A percentile compares a stretch with the other conserved stretches of the same genome.
Conservation (phyloP, 2,888 invertebrate species). For the Saturnia pavonia region DNA sequence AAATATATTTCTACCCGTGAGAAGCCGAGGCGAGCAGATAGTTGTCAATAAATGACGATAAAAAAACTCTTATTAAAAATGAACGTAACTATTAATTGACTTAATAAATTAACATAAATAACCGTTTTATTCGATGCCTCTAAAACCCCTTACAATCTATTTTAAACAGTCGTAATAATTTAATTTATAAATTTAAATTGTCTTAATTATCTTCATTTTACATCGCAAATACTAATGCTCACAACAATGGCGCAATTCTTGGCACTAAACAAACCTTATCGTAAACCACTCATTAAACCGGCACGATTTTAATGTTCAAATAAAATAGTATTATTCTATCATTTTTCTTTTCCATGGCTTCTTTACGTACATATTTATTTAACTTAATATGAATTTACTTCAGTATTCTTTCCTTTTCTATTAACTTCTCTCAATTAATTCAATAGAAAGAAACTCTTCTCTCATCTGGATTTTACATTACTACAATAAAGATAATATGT, state of each 20-base stretch:
- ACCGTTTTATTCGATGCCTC: no score
- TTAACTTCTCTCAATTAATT: background rate
- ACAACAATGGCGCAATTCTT: background rate
- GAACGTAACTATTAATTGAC: no score
- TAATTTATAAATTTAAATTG: background rate
- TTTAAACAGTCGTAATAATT: background rate
- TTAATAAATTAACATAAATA: no score
- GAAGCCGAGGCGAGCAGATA: no score
- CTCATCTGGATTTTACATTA: background rate
- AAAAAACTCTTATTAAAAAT: no score
- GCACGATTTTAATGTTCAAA: background rate
- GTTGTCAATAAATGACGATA: no score
- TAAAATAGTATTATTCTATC: background rate
- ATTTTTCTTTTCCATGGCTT: background rate
- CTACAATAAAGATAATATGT: background rate
- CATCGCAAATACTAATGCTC: background rate
- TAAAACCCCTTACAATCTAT: background rate
- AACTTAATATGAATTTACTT: background rate
- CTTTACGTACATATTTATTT: background rate
- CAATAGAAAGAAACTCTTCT: background rate
- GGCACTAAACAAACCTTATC: background rate
- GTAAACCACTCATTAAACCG: background rate
- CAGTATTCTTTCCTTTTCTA: background rate
- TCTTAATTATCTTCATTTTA: background rate
- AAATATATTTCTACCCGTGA: no score